These are phyloP conservation scores for Hyles euphorbiae DNA, from an alignment of 1,140 invertebrate genomes.

Conservation along the genomic window DNA sequence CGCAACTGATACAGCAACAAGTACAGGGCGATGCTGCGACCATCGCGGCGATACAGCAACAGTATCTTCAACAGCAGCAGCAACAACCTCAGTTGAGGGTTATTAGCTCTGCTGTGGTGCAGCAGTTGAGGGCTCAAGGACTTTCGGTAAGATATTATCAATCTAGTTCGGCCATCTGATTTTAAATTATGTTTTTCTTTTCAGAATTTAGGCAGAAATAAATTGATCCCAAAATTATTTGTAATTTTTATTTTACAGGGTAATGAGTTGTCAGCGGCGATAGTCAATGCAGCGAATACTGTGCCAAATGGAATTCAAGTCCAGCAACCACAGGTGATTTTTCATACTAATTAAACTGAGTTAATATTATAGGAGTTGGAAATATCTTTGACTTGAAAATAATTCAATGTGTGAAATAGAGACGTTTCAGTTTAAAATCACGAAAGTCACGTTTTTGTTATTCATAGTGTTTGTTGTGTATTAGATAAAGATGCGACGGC, in stretches of 20 bases:
- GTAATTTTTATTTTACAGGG: constrained; percentile 58
- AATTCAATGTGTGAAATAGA: too few species aligned
- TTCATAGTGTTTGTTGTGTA: too few species aligned
- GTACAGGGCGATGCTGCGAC: constrained; percentile 58
- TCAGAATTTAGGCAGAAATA: not conserved
- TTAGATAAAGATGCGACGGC: too few species aligned
- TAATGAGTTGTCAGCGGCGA: constrained; percentile 71
- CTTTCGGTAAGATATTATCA: constrained; percentile 52
- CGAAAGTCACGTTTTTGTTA: too few species aligned
- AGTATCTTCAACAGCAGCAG: constrained; percentile 73
- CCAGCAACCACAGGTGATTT: constrained; percentile 66
- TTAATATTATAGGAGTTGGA: not conserved
- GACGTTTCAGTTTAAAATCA: too few species aligned
- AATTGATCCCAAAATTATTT: too few species aligned
- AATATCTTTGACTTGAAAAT: too few species aligned
- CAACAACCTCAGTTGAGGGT: constrained; percentile 75
- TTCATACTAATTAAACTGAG: not conserved
- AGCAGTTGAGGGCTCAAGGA: constrained; percentile 71
- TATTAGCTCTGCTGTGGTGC: constrained; percentile 71
- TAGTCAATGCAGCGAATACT: constrained; percentile 66
- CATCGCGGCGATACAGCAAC: constrained; percentile 64
- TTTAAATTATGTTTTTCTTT: constrained; percentile 11
- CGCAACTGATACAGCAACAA: constrained; percentile 56
- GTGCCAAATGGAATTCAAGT: constrained; percentile 66
- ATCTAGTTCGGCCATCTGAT: constrained; percentile 5